Evolutionary conservation across 2,797 vertebrate species (phyloP), one percentile per base, ranked within the genome.

Genomic region (Sebastiscus albofasciatus): DNA sequence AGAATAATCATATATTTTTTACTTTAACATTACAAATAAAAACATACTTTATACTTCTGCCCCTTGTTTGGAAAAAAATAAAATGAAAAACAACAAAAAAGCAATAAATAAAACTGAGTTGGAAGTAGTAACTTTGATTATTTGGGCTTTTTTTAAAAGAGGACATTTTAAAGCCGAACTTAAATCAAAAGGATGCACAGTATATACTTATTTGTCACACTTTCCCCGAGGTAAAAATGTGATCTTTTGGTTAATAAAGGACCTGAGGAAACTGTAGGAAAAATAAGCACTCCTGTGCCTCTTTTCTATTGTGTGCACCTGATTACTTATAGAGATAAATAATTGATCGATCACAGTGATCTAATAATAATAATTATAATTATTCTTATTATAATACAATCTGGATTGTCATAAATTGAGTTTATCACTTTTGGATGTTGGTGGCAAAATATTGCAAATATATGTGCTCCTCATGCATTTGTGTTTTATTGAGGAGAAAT

Each of bases 391-490:
- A 34, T 31, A 34, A 58, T n/a, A 8, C 24, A n/a, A n/a, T 24
- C 6, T 12, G 22, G 9, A 46, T 9, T 24, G 14, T 14, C 42
- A 18, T 60, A 7, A 22, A 31, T 54, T 54, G 9, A 31, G 9
- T 26, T 49, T 20, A 74, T 33, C 10, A 7, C 0, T 46, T 58
- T 52, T 58, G 11, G 7, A 22, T 75, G 6, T 62, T 67, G n/a
- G 12, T 42, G 33, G 4, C 8, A 42, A 65, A 59, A 29, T 20
- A 34, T 26, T 26, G 0, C 14, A 76, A 59, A 59, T 29, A 4
- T 5, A 42, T 8, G 2, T 1, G 0, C 27, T 33, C 36, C 1
- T 3, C 10, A 0, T 27, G 1, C 8, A 42, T 68, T 11, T 27
- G 10, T n/a, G 4, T 13, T 39, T 39, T 24, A 22, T 13, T 26